phyloP scores from a whole-genome alignment of 1,140 invertebrate species.

The Drosophila pruinosa region DNA sequence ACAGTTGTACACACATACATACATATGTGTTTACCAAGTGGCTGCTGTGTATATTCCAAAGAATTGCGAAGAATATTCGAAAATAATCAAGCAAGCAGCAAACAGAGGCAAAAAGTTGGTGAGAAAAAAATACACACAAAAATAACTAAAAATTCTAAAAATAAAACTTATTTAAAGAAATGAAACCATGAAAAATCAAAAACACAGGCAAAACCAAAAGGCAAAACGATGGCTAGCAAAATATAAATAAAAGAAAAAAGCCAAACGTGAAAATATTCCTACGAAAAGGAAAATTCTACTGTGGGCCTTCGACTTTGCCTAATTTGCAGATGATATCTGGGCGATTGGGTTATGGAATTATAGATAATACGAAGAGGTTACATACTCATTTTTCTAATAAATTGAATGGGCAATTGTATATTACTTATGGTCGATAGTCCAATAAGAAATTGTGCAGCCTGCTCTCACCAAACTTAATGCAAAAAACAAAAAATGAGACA shows the following conservation, averaged over 20 bases:
- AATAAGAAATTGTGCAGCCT: constrained; percentile 17
- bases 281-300: constrained; percentile 20
- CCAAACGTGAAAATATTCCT: constrained; percentile 37
- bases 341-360: constrained; percentile 32
- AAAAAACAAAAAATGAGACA: constrained; percentile 42
- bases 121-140: constrained; percentile 74
- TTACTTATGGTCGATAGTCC: constrained; percentile 3
- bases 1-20: neutral
- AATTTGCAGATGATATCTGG: constrained; percentile 48
- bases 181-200: constrained; percentile 79
- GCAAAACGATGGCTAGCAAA: constrained; percentile 64
- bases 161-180: constrained; percentile 81
- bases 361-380: neutral
- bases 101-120: constrained; percentile 46
- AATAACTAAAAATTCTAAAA: constrained; percentile 78
- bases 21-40: constrained; percentile 27
- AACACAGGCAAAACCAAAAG: constrained; percentile 62
- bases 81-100: constrained; percentile 60
- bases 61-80: constrained; percentile 52
- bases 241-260: constrained; percentile 68
- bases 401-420: neutral
- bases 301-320: constrained; percentile 45
- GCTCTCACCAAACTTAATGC: constrained; percentile 9
- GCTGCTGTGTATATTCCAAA: constrained; percentile 70
- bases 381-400: neutral